Evolutionary conservation across 2,888 invertebrate genomes (phyloP), one percentile per base, ranked within the genome.

Genomic region (Halictus quadricinctus): DNA sequence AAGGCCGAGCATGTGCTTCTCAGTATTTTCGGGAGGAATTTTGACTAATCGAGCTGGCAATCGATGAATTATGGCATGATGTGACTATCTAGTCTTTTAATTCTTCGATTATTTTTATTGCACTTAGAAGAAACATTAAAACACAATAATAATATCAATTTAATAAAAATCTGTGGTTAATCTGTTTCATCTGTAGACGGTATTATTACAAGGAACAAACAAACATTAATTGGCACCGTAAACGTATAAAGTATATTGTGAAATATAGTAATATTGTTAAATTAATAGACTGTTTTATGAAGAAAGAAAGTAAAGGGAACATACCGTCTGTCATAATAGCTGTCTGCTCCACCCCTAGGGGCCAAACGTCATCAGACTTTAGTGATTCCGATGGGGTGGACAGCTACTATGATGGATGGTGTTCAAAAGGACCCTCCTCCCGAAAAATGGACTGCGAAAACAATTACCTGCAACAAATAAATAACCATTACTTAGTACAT

Each of bases 401-500:
- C 64, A 64, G 25, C 29, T 64, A 64, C 64, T 25, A 64, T 64
- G 64, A 64, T 64, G 64, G 25, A 64, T 29, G 29, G 2, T 7
- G 15, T 29, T 15, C 15, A 7, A 29, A 64, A 58, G 58, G n/a
- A n/a, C 58, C n/a, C 12, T 58, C n/a, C n/a, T 58, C 12, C 58
- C n/a, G 12, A 58, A 58, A 58, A n/a, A 58, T 58, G 58, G 43
- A 70, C 43, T n/a, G n/a, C 12, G 29, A 29, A 70, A 70, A 36
- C 36, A 70, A 70, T 70, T 36, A 36, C 36, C 70, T 58, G 58
- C 58, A 58, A 58, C 58, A 58, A 58, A 58, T 58, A 58, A 58
- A 58, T n/a, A 58, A 12, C 58, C 58, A 58, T n/a, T n/a, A n/a
- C n/a, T 58, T n/a, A 58, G 58, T 58, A 58, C 58, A n/a, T n/a